Evolutionary conservation across 2,888 invertebrate species (phyloP), one percentile per base, ranked within the genome.

Genomic region (Mythimna loreyi): DNA sequence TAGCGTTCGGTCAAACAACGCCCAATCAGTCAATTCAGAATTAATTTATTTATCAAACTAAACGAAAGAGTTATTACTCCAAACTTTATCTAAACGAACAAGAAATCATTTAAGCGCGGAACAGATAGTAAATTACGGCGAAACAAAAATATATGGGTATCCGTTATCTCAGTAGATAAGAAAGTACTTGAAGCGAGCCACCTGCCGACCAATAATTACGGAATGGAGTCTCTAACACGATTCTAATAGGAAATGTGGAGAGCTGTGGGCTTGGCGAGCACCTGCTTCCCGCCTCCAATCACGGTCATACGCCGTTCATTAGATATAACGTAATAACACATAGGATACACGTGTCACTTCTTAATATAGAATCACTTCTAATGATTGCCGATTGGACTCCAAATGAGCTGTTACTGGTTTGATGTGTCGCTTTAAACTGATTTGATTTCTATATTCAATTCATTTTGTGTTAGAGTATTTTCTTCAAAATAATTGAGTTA

Each of bases 181-280:
- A 90, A 90, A 90, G 90, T 89, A 75, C 88, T n/a, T 88, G 89
- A 72, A 55, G 83, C 94, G 75, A 55, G 84, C 93, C 95, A 95
- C 94, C 95, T 95, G 94, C 92, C 87, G 78, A 89, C 87, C 87
- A 89, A 91, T 94, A 94, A 93, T 92, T 91, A 93, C 91, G 88
- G 93, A 91, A 92, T 92, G 90, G 91, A 84, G 86, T 85, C 84
- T 90, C 89, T 88, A 90, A 89, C 89, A 86, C 86, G 93, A 92
- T 92, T 94, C 94, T 94, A 95, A 95, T 94, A 94, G 93, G 95
- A 94, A 93, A 93, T 90, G 86, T 87, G 89, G 71, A 76, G 76
- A 80, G 83, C 86, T 84, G 86, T 83, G 86, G 84, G 84, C 84
- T 79, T 85, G 86, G 80, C 67, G 70, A 78, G 91, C 94, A 93